A percentile compares a stretch with the other conserved stretches of the same genome.
phyloP scores from a whole-genome alignment of 1,140 invertebrate genomes.

The Panulirus ornatus region DNA sequence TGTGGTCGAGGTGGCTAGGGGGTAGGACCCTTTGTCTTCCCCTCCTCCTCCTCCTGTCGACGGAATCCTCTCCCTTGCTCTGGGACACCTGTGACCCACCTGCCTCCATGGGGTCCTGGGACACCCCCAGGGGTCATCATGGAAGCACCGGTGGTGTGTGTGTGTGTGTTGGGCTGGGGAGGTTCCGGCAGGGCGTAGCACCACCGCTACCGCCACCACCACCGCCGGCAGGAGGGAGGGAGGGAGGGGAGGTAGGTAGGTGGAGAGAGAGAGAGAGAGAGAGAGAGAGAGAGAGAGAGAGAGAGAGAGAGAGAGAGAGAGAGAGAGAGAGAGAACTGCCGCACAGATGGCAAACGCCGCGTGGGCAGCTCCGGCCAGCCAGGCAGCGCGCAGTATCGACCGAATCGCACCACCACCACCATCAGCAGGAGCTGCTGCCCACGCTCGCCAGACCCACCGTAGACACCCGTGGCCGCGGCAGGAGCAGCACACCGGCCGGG shows the following conservation, averaged over 20 bases:
- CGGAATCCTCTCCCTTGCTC: too few species aligned
- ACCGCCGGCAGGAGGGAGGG: too few species aligned
- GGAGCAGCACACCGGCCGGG: too few species aligned
- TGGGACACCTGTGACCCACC: too few species aligned
- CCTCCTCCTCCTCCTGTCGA: too few species aligned
- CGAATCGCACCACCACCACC: conserved; percentile 24
- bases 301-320: background rate
- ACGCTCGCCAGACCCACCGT: background rate
- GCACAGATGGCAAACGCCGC: background rate
- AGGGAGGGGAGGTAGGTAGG: background rate
- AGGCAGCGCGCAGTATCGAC: conserved; percentile 46
- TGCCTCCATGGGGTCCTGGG: too few species aligned
- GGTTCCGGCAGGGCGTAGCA: background rate
- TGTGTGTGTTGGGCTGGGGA: background rate
- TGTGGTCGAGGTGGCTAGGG: too few species aligned
- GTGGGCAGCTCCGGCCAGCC: conserved; percentile 17
- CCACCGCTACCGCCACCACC: too few species aligned
- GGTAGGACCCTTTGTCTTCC: too few species aligned
- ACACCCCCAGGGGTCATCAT: too few species aligned
- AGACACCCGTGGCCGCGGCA: background rate
- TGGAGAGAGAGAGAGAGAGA: background rate
- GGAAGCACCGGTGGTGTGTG: background rate
- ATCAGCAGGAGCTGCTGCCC: background rate
- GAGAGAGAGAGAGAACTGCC: background rate
- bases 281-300: background rate